phyloP scores from a whole-genome alignment of 2,888 invertebrate genomes.

The Drosophila anomelani region DNA sequence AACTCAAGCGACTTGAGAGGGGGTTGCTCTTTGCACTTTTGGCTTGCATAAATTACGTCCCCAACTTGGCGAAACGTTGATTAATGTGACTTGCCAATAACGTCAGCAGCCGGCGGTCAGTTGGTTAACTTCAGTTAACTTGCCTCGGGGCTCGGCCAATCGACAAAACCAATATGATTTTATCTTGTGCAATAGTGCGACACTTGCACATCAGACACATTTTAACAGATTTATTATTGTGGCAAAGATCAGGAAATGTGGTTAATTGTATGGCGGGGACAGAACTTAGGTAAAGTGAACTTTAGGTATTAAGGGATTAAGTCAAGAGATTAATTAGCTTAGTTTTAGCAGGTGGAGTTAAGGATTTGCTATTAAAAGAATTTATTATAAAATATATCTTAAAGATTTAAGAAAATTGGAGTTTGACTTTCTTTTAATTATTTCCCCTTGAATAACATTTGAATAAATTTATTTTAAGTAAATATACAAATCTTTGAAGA shows the following conservation, averaged over 20 bases:
- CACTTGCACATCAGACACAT: slow-evolving; percentile 61
- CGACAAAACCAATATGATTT: slow-evolving; percentile 32
- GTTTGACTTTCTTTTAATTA: too few relatives aligned
- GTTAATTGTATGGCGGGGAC: background rate
- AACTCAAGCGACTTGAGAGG: slow-evolving; percentile 20
- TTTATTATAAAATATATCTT: too few relatives aligned
- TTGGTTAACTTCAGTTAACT: slow-evolving; percentile 24
- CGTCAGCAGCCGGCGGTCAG: slow-evolving; percentile 23
- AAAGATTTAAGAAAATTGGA: too few relatives aligned
- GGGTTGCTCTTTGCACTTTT: slow-evolving; percentile 73
- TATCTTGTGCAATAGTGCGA: slow-evolving; percentile 67
- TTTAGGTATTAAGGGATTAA: background rate
- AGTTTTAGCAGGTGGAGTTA: too few relatives aligned
- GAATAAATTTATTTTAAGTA: too few relatives aligned
- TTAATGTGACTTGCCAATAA: slow-evolving; percentile 60
- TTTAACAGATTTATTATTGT: slow-evolving; percentile 16
- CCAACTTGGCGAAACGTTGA: slow-evolving; percentile 64
- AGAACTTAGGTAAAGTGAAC: background rate
- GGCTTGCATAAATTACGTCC: slow-evolving; percentile 69
- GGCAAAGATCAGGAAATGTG: slow-evolving; percentile 12
- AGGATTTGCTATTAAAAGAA: too few relatives aligned
- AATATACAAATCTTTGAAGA: too few relatives aligned
- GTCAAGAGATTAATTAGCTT: background rate
- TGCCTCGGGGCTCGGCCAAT: slow-evolving; percentile 49
- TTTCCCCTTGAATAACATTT: too few relatives aligned